Conservation (phyloP, 2,113 vertebrate genomes). For the Fregetta grallaria region DNA sequence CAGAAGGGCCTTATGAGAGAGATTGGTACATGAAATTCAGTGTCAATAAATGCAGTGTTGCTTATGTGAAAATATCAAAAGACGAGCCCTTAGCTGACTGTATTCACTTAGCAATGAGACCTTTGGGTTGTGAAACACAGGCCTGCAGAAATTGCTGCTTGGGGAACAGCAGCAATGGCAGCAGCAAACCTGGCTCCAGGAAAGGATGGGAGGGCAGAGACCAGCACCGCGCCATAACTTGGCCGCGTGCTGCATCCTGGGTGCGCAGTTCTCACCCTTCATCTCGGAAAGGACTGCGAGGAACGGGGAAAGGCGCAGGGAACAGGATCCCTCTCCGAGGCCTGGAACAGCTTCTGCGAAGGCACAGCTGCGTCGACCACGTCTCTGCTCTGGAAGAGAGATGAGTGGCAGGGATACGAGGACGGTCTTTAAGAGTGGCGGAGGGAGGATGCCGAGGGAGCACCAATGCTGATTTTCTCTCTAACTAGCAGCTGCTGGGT, state of each 20-base stretch:
- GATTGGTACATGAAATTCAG: neutral
- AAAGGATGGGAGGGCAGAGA: neutral
- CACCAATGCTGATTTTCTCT: neutral
- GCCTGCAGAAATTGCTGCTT: neutral
- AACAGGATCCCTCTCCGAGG: no score
- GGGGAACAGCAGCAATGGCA: neutral
- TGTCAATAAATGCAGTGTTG: neutral
- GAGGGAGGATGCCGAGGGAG: no score
- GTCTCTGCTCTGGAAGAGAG: rapidly evolving
- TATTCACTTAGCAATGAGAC: neutral
- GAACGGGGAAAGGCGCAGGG: neutral
- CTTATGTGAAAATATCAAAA: neutral
- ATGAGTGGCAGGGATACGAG: rapidly evolving
- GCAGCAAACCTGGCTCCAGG: neutral
- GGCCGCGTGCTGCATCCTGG: rapidly evolving
- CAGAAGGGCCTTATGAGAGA: neutral
- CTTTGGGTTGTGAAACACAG: neutral
- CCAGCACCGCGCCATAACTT: rapidly evolving
- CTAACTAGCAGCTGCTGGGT: neutral
- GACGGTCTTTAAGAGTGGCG: neutral
- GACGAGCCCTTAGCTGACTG: rapidly evolving
- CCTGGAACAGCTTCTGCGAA: neutral
- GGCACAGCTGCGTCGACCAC: rapidly evolving
- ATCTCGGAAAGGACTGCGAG: rapidly evolving
- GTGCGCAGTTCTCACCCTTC: rapidly evolving